Base-by-base conservation (phyloP, 2,888 invertebrate genomes). In the Heliconius erato region DNA sequence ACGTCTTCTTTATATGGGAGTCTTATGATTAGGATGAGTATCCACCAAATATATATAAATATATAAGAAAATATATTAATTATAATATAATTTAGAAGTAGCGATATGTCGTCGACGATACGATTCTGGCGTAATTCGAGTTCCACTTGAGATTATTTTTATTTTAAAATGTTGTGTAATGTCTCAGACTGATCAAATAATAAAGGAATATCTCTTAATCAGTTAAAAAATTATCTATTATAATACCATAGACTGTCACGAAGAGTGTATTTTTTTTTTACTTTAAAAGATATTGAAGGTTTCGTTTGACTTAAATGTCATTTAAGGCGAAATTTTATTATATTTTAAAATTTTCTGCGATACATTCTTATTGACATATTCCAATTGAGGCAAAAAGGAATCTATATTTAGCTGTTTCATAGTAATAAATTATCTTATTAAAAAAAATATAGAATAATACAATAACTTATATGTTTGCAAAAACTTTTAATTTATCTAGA, bases 1-100 rank as follows among this genome's bases (percentile, higher is more conserved):
- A 77, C 65, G 87, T 79, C 89, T 87, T 86, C 91, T 91, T 93
- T 92, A 91, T 84, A 89, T 91, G 89, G 86, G 91, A 90, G 91
- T 78, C 77, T 78, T 78, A 92, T 89, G 89, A 89, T 77, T 35
- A 80, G 49, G 76, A 26, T 63, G 7, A 14, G 16, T 19, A 6
- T 40, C 76, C 76, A 81, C 35, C 9, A 23, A 69, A 59, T 7
- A 40, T 67, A 19, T 26, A 3, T 26, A 65, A 28, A 67, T 67
- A 28, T 16, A 28, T 65, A 14, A 19, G 19, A 19, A 9, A 59
- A 59, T 14, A 23, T 59, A 23, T 59, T 59, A 28, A 28, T 28
- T 28, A 28, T 28, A 28, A 28, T 28, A 28, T 28, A 28, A 28
- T 28, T 28, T 28, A 28, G 28, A 28, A 28, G 28, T 28, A 28